Base-by-base conservation (phyloP, 2,113 vertebrate genomes). In the Zingel zingel region DNA sequence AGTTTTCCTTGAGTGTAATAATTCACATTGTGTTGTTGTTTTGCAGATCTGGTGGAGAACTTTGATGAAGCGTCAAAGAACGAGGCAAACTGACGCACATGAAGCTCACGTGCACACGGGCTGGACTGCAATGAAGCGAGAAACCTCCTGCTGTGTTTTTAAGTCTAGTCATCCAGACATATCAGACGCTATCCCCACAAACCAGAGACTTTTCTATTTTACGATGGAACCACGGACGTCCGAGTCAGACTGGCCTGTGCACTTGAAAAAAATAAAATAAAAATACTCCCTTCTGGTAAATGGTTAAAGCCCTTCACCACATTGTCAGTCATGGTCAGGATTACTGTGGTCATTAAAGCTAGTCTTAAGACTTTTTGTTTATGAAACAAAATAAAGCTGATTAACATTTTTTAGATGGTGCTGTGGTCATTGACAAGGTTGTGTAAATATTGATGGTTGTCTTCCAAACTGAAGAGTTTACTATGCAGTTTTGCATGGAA, bases 21-120 rank as follows among this genome's bases (percentile, higher is more conserved):
- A 54, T 59, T 61, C 1, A 54, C n/a, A 61, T n/a, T 56, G 10
- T 78, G 18, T 2, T 82, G 36, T 70, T 48, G 2, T 77, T 83
- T 89, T 92, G 54, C 94, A 99, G 98, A 99, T 96, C 97, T 99
- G 71, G 98, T 99, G 96, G 97, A 99, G 96, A 99, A 99, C 94
- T 99, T 99, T 86, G 98, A 99, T 82, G 98, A 99, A 93, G 97
- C 98, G n/a, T 99, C 98, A 68, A 99, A 99, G 96, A 98, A 99
- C 67, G 97, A 99, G 95, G 97, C 97, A 68, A 98, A 98, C 95
- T 98, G 95, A 97, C 39, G 13, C 39, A 53, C 13, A 1, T 1
- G 59, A 53, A 39, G 43, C 27, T 67, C 23, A 14, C 2, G n/a
- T 72, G 75, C 79, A 56, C 68, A 36, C 54, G 36, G 79, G 85